A percentile compares a stretch with the other conserved stretches of the same genome.
These are phyloP conservation scores for Aporophyla nigra DNA, from an alignment of 2,888 invertebrate species.

Conservation along the genomic window DNA sequence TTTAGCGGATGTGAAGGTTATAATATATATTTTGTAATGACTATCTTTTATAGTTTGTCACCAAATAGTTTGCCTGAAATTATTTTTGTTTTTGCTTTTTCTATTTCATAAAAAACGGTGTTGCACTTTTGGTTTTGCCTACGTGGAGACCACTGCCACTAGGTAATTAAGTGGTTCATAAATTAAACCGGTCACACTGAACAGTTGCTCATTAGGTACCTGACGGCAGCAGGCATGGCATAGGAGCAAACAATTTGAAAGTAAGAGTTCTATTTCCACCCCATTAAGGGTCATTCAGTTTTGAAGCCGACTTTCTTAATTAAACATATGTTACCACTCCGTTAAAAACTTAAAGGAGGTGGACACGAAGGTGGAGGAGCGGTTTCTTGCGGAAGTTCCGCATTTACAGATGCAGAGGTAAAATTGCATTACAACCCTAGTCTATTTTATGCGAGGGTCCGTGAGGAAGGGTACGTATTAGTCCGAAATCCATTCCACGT, in stretches of 20 bases:
- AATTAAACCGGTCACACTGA: neutral
- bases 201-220: neutral
- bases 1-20: neutral
- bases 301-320: neutral
- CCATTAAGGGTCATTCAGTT: too few relatives aligned
- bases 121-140: too few relatives aligned
- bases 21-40: too few relatives aligned
- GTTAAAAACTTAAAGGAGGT: neutral
- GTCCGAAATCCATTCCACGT: conserved; percentile 86
- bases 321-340: too few relatives aligned
- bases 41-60: too few relatives aligned
- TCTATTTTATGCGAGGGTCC: conserved; percentile 86
- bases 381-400: neutral
- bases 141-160: too few relatives aligned
- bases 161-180: neutral
- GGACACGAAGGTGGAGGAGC: neutral
- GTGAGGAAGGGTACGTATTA: conserved; percentile 82
- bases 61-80: too few relatives aligned
- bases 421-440: conserved; percentile 40
- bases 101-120: too few relatives aligned
- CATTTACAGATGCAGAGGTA: neutral
- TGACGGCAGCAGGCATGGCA: neutral
- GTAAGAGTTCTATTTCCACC: neutral
- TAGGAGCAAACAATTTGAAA: neutral
- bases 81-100: too few relatives aligned